Evolutionary conservation across 2,888 invertebrate species (phyloP).

Genomic region (Cerastis leucographa): DNA sequence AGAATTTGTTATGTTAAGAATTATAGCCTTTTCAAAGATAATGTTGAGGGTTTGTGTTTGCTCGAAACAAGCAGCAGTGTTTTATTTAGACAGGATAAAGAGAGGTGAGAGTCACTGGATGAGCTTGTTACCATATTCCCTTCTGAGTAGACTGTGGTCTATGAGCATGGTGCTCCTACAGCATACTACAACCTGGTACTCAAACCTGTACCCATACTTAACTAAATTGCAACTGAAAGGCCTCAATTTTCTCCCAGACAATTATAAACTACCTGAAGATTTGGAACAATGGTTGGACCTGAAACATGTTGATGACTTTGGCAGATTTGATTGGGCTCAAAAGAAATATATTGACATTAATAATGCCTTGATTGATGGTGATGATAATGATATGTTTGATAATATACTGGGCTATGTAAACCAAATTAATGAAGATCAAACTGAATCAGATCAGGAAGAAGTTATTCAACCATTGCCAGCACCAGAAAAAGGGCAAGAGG

Average conservation of each 20-base stretch:
- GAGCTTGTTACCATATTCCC: constrained; percentile 89
- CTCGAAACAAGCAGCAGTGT: constrained; percentile 86
- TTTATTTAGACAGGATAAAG: constrained; percentile 88
- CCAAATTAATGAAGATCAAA: constrained; percentile 73
- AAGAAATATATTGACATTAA: constrained; percentile 73
- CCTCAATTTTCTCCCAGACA: constrained; percentile 84
- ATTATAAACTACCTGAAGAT: constrained; percentile 85
- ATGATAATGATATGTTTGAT: constrained; percentile 75
- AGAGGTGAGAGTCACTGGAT: constrained; percentile 91
- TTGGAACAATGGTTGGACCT: constrained; percentile 88
- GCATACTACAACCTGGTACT: constrained; percentile 89
- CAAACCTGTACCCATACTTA: constrained; percentile 81
- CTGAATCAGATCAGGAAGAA: constrained; percentile 51
- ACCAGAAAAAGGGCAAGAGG: constrained; percentile 34
- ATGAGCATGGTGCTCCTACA: constrained; percentile 85
- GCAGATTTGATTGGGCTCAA: constrained; percentile 82
- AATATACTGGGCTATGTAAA: constrained; percentile 82
- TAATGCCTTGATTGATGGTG: constrained; percentile 71
- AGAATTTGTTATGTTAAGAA: constrained; percentile 88
- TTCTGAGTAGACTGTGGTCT: constrained; percentile 90
- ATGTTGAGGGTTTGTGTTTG: constrained; percentile 88
- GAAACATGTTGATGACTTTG: constrained; percentile 84
- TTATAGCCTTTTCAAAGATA: constrained; percentile 90
- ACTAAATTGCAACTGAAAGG: constrained; percentile 85
- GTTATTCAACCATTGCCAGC: constrained; percentile 37